Evolutionary conservation across 2,797 vertebrate species (phyloP).

Genomic region (Coilia nasus): DNA sequence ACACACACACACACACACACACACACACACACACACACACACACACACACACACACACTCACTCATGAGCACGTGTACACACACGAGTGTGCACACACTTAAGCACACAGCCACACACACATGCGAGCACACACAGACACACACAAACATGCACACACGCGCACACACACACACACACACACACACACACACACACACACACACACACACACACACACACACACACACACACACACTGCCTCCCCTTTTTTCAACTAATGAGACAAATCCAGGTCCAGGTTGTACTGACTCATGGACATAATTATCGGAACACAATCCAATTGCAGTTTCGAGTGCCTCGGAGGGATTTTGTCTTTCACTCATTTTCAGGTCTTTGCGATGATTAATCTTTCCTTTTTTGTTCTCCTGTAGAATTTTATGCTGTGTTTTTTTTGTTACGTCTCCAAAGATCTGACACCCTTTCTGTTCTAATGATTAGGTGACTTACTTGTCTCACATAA

Average conservation of each 20-base stretch:
- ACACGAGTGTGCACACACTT: too few relatives aligned
- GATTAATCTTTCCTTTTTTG: slow-evolving; percentile 9
- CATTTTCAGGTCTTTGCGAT: slow-evolving; percentile 8
- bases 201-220: background rate
- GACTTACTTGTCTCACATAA: background rate
- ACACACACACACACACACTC: too few relatives aligned
- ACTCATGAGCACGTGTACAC: too few relatives aligned
- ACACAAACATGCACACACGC: too few relatives aligned
- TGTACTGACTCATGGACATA: background rate
- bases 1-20: too few relatives aligned
- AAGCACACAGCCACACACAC: too few relatives aligned
- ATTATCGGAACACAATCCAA: slow-evolving; percentile 29
- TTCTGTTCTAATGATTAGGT: background rate
- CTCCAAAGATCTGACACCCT: background rate
- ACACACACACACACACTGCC: too few relatives aligned
- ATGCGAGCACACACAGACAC: too few relatives aligned
- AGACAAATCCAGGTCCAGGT: slow-evolving; percentile 24
- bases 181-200: too few relatives aligned
- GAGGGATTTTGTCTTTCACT: background rate
- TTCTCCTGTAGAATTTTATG: slow-evolving; percentile 3
- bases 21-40: too few relatives aligned
- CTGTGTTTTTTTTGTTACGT: background rate
- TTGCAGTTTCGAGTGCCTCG: background rate
- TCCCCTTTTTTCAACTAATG: slow-evolving; percentile 4
- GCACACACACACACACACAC: too few relatives aligned